Conservation (phyloP, 2,888 invertebrate genomes). For the Axea sp. region DNA sequence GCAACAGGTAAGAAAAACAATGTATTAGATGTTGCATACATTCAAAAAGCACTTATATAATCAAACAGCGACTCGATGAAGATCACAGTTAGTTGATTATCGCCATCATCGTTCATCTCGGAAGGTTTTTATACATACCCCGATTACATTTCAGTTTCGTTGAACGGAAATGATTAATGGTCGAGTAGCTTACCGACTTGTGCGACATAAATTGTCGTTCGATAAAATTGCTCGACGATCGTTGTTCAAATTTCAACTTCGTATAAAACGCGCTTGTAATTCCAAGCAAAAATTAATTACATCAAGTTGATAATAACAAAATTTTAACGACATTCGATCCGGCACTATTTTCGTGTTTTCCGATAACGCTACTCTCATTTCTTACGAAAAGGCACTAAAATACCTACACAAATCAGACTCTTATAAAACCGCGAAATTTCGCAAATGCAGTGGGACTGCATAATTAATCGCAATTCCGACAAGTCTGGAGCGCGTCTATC, state of each 20-base stretch:
- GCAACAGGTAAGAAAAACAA: constrained; percentile 60
- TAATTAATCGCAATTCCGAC: constrained; percentile 54
- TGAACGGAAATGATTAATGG: constrained; percentile 12
- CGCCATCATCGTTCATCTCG: constrained; percentile 2
- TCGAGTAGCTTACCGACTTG: background rate
- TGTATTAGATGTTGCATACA: constrained; percentile 38
- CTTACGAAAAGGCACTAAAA: constrained; percentile 21
- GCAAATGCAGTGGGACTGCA: constrained; percentile 53
- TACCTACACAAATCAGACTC: constrained; percentile 3
- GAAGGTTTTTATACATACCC: background rate
- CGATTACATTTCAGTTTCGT: constrained; percentile 2
- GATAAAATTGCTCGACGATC: background rate
- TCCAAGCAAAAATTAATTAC: constrained; percentile 36
- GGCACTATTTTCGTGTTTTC: constrained; percentile 2
- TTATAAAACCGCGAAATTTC: constrained; percentile 48
- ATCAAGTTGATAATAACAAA: constrained; percentile 5
- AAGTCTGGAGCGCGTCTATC: constrained; percentile 40
- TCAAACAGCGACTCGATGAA: constrained; percentile 11
- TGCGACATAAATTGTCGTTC: constrained; percentile 6
- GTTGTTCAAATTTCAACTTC: background rate
- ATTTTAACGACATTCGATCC: constrained; percentile 3
- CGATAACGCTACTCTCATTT: constrained; percentile 9
- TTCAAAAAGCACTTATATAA: constrained; percentile 11
- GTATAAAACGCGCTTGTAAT: constrained; percentile 12
- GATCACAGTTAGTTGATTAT: constrained; percentile 13